phyloP scores from a whole-genome alignment of 2,888 invertebrate genomes.

The Nomada flava region DNA sequence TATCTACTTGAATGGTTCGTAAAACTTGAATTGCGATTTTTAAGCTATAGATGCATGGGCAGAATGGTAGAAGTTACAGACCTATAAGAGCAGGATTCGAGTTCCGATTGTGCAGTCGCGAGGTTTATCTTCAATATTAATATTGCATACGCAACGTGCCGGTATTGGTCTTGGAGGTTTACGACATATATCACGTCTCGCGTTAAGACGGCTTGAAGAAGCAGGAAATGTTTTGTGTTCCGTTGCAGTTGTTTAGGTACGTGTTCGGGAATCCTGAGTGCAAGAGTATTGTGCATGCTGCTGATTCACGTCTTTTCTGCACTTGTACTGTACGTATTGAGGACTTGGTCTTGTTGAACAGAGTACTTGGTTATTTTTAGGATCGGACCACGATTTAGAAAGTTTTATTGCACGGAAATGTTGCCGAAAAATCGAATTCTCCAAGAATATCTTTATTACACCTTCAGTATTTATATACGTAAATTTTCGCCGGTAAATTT shows the following conservation, averaged over 20 bases:
- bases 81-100: background rate
- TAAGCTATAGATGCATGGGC: too few species aligned
- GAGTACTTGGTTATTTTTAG: background rate
- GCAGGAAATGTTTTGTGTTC: conserved; percentile 16
- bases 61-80: too few species aligned
- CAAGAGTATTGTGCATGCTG: background rate
- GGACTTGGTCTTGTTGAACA: background rate
- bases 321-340: background rate
- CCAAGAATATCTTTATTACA: too few species aligned
- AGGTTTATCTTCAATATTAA: background rate
- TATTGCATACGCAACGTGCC: background rate
- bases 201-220: conserved; percentile 6
- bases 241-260: background rate
- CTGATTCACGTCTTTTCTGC: conserved; percentile 5
- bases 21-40: too few species aligned
- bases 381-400: background rate
- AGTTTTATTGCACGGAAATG: too few species aligned
- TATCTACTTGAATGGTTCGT: too few species aligned
- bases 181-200: background rate
- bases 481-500: too few species aligned
- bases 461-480: too few species aligned
- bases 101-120: background rate
- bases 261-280: background rate
- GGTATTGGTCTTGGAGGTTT: background rate
- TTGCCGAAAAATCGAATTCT: too few species aligned